These are phyloP conservation scores for Antennarius maculatus DNA, from an alignment of 2,797 vertebrate species.

Conservation along the genomic window DNA sequence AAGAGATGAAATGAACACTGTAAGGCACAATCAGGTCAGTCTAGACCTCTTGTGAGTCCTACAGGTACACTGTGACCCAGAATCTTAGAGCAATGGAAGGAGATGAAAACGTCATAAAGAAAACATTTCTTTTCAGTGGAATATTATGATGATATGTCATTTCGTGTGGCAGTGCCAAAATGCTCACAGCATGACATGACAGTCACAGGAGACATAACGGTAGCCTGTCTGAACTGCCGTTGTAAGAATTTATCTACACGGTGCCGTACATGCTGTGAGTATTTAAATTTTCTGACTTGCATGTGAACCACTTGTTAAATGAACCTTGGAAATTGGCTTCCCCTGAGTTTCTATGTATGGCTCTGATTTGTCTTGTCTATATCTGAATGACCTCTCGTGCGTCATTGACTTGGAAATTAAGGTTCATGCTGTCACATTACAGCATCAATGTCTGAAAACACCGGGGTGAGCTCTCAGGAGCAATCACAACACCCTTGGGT, in stretches of 20 bases:
- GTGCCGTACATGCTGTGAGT: background rate
- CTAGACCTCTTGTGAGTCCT: conserved; percentile 10
- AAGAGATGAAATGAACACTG: conserved; percentile 5
- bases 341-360: background rate
- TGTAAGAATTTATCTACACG: conserved; percentile 1
- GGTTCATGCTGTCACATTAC: conserved; percentile 19
- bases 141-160: conserved; percentile 27
- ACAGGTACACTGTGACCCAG: conserved; percentile 4
- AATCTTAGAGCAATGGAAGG: background rate
- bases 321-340: conserved; percentile 20
- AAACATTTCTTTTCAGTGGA: conserved; percentile 6
- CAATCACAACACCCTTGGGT: conserved; percentile 5
- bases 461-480: background rate
- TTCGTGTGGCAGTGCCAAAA: conserved; percentile 1
- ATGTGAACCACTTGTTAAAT: conserved; percentile 32
- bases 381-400: conserved; percentile 12
- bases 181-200: conserved; percentile 27
- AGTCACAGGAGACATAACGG: background rate
- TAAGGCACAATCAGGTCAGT: conserved; percentile 10
- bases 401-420: conserved; percentile 25
- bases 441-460: conserved; percentile 12
- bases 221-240: background rate
- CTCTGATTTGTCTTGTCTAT: background rate
- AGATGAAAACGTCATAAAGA: conserved; percentile 6
- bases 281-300: conserved; percentile 15